phyloP scores from a whole-genome alignment of 2,888 invertebrate genomes.

The Mythimna ferrago region DNA sequence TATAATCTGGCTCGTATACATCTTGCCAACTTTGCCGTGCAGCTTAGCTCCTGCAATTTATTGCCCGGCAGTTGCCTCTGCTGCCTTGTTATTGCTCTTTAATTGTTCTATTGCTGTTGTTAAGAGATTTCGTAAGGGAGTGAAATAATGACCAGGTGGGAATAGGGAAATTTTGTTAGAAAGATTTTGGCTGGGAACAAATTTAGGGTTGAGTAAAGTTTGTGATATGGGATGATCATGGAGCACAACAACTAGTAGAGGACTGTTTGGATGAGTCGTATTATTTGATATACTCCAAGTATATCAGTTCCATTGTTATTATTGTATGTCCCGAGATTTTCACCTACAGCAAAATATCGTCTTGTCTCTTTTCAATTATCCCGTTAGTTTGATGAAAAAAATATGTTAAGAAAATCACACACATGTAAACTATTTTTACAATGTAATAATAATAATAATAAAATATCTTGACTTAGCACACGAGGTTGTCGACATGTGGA shows the following conservation, averaged over 20 bases:
- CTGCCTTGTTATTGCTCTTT: conserved; percentile 53
- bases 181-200: conserved; percentile 2
- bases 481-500: too few relatives aligned
- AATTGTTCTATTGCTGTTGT: conserved; percentile 61
- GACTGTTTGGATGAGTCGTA: neutral
- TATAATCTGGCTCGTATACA: conserved; percentile 61
- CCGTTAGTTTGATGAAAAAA: neutral
- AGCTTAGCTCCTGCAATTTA: conserved; percentile 58
- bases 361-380: neutral
- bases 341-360: neutral
- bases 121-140: conserved; percentile 60
- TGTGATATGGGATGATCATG: neutral
- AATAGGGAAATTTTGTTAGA: neutral
- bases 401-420: neutral
- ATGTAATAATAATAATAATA: neutral
- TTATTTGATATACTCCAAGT: neutral
- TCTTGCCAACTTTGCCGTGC: conserved; percentile 56
- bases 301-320: neutral
- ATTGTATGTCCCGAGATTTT: neutral
- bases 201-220: conserved; percentile 11
- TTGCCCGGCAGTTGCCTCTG: conserved; percentile 43
- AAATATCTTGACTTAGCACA: too few relatives aligned
- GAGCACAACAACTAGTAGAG: too few relatives aligned
- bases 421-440: neutral
- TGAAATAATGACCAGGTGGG: conserved; percentile 30